A percentile compares a stretch with the other conserved stretches of the same genome.
These are phyloP conservation scores for Operophtera brumata DNA, from an alignment of 2,888 invertebrate genomes.

Conservation along the genomic window DNA sequence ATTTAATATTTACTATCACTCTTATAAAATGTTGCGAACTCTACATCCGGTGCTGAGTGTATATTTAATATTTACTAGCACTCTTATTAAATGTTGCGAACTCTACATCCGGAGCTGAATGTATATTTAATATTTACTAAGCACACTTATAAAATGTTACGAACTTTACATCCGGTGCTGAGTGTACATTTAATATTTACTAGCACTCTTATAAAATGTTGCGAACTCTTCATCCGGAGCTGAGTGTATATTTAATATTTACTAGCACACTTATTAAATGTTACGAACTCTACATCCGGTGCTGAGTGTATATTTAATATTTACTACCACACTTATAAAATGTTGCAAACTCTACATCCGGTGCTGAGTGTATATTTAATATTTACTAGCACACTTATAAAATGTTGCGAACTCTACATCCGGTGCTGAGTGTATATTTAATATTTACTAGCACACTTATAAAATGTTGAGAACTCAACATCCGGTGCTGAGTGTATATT, in stretches of 20 bases:
- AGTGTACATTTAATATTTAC: constrained; percentile 2
- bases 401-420: constrained; percentile 8
- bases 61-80: no score
- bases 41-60: neutral
- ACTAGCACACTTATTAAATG: constrained; percentile 5
- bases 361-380: no score
- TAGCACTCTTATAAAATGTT: constrained; percentile 7
- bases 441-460: constrained; percentile 8
- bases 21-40: constrained; percentile 6
- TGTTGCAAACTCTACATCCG: constrained; percentile 5
- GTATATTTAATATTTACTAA: no score
- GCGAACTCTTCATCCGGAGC: neutral
- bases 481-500: no score
- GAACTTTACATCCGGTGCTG: neutral
- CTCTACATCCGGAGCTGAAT: no score
- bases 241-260: constrained; percentile 1
- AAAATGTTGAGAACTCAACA: constrained; percentile 9
- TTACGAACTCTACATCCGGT: constrained; percentile 3
- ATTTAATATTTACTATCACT: constrained; percentile 6
- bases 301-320: neutral
- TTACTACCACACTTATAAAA: constrained; percentile 7
- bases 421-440: no score
- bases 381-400: constrained; percentile 8
- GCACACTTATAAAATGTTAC: constrained; percentile 8
- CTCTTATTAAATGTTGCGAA: constrained; percentile 5